Conservation (phyloP, 2,888 invertebrate genomes). For the Plusia festucae region DNA sequence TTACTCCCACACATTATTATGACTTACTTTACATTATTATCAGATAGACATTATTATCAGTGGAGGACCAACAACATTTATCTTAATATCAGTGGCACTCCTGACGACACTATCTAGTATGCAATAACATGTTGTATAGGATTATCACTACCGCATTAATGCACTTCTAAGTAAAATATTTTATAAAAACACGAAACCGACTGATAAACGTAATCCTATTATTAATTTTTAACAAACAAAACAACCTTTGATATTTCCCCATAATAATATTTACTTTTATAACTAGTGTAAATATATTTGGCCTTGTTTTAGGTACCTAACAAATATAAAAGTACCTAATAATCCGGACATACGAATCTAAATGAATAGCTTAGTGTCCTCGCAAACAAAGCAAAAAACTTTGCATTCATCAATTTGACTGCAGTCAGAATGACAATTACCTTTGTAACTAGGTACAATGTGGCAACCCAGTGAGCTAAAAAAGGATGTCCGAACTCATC, state of each 20-base stretch:
- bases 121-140: conserved; percentile 40
- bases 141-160: conserved; percentile 45
- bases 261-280: background rate
- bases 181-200: conserved; percentile 21
- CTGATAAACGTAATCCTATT: conserved; percentile 32
- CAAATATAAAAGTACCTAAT: conserved; percentile 41
- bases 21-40: conserved; percentile 46
- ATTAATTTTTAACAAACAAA: conserved; percentile 35
- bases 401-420: conserved; percentile 34
- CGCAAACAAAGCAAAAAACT: conserved; percentile 17
- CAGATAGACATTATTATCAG: conserved; percentile 47
- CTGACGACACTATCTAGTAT: conserved; percentile 51
- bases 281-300: background rate
- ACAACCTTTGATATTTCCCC: background rate
- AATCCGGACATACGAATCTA: background rate
- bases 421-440: conserved; percentile 33
- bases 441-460: conserved; percentile 12
- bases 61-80: conserved; percentile 46
- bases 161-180: conserved; percentile 33
- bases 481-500: conserved; percentile 60
- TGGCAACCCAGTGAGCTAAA: conserved; percentile 34
- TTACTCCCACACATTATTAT: conserved; percentile 11
- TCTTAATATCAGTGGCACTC: conserved; percentile 56
- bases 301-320: background rate
- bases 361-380: conserved; percentile 1